A percentile compares a stretch with the other conserved stretches of the same genome.
These are phyloP conservation scores for Glareola pratincola DNA, from an alignment of 2,113 vertebrate species.

Conservation along the genomic window DNA sequence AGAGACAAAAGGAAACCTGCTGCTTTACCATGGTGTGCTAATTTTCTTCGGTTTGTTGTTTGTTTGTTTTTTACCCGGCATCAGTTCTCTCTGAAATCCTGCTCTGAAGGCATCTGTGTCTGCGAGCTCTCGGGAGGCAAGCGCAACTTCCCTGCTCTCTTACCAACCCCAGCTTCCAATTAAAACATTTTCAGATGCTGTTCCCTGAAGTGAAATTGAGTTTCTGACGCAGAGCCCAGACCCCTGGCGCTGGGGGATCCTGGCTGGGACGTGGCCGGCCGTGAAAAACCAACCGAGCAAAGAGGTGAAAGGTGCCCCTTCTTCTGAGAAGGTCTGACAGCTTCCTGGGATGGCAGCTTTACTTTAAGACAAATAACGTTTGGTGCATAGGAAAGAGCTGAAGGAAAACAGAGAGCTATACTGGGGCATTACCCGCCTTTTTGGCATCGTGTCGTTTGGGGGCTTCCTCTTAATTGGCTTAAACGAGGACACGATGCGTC, in stretches of 20 bases:
- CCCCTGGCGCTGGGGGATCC: not conserved
- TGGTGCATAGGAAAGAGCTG: not conserved
- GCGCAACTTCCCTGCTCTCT: accelerated
- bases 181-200: not conserved
- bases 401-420: accelerated
- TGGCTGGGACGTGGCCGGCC: not conserved
- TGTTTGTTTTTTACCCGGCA: not conserved
- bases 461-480: not conserved
- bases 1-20: not conserved
- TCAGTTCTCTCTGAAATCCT: not conserved
- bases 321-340: not conserved
- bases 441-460: accelerated
- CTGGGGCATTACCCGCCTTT: not conserved
- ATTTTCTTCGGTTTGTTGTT: accelerated
- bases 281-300: not conserved
- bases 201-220: not conserved
- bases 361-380: not conserved
- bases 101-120: accelerated
- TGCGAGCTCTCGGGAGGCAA: not conserved
- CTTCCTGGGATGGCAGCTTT: not conserved
- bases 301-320: no score
- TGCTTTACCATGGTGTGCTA: accelerated
- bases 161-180: not conserved
- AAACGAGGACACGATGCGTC: accelerated
- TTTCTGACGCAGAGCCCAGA: not conserved